Base-by-base conservation (phyloP, 1,140 invertebrate genomes). In the Parasteatoda tepidariorum region DNA sequence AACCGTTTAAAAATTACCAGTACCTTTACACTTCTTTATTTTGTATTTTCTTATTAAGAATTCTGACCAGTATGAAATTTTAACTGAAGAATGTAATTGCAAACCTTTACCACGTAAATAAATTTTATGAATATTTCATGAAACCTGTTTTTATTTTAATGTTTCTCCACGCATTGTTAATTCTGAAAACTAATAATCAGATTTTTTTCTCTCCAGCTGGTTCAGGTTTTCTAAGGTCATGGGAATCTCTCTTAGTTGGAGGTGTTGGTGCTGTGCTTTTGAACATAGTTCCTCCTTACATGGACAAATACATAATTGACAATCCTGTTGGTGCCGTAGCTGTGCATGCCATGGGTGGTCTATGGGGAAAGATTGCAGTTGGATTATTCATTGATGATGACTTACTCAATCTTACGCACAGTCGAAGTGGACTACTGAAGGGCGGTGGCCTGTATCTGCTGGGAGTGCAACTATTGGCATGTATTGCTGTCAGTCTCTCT, bases 371-470 rank as follows among this genome's bases (percentile, higher is more conserved):
- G 87, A 70, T 89, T 26, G 84, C 86, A 66, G 88, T 89, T 15
- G 88, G 89, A 7, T 85, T 89, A 9, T 89, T 89, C 67, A 85
- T 87, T n/a, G 67, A 88, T 28, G 84, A 87, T 18, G 87, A 89
- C 66, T 31, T 85, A 15, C 71, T 85, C 6, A 31, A 84, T 30
- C 57, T 86, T 3, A 85, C 79, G 30, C 75, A 84, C 0, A 84
- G 84, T 3, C 41, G 76, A 94, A 91, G 95, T 48, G 85, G 85
- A 1, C 76, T 86, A 28, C 86, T 88, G 85, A 34, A 88, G 94
- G 94, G 95, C 55, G 96, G 96, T 22, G 95, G 94, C 22, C 95
- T 93, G 91, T 93, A 96, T 86, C 90, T 97, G n/a, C 89, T 97
- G 0, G 95, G 95, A 0, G 91, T 97, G 30, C 96, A 98, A 90